A percentile compares a stretch with the other conserved stretches of the same genome.
Evolutionary conservation across 2,113 vertebrate genomes (phyloP).

Genomic region (Anhinga rufa): DNA sequence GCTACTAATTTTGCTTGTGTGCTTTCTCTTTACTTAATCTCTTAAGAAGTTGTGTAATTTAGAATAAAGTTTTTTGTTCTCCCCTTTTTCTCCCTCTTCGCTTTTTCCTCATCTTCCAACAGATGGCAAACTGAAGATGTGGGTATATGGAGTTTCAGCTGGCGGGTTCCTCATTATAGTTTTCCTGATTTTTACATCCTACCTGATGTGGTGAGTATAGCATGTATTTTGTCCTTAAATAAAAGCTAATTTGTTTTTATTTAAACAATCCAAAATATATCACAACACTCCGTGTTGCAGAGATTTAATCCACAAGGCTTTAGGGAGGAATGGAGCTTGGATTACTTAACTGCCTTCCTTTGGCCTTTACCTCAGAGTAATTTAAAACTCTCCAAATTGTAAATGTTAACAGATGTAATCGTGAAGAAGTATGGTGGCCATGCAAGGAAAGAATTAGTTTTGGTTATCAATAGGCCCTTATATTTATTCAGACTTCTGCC

Average conservation of each 20-base stretch:
- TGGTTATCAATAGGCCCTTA: background rate
- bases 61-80: background rate
- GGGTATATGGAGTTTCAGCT: constrained; percentile 93
- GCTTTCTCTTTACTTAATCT: background rate
- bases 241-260: background rate
- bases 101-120: constrained; percentile 31
- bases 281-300: background rate
- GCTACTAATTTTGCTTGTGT: background rate
- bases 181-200: constrained; percentile 87
- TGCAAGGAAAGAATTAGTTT: background rate
- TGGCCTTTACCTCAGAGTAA: background rate
- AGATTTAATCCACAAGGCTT: background rate
- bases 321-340: background rate
- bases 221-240: background rate
- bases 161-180: constrained; percentile 88
- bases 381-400: background rate
- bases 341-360: background rate
- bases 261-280: background rate
- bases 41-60: background rate
- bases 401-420: background rate
- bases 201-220: constrained; percentile 89
- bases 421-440: background rate
- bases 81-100: background rate
- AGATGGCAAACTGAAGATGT: constrained; percentile 95
- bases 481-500: constrained; percentile 26